Percentiles rank a stretch among this genome's conserved stretches.
These are phyloP conservation scores for Phaonia tiefii DNA, from an alignment of 2,888 invertebrate species.

Conservation along the genomic window DNA sequence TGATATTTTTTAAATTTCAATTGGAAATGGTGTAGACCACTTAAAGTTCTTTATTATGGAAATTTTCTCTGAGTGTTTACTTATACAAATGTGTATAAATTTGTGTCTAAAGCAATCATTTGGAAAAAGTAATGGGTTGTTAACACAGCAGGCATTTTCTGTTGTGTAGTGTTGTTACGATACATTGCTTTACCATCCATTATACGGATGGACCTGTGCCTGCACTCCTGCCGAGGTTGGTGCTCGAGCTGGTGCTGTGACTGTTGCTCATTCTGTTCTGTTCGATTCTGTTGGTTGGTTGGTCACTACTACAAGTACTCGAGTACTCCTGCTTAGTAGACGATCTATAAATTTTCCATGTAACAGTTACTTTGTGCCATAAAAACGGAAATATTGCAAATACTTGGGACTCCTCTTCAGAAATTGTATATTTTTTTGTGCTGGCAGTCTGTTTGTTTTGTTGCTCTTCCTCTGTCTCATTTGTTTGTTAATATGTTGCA, in stretches of 20 bases:
- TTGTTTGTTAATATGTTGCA: conserved; percentile 9
- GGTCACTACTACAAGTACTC: no score
- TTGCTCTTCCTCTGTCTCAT: conserved; percentile 4
- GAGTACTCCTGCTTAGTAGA: no score
- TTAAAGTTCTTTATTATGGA: no score
- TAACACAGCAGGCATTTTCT: conserved; percentile 57
- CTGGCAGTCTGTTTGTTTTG: not conserved
- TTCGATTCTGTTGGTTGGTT: not conserved
- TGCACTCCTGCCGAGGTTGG: not conserved
- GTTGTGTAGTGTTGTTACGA: not conserved
- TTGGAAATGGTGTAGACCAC: no score
- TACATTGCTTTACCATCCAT: no score
- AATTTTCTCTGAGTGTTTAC: no score
- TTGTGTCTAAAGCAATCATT: conserved; percentile 51
- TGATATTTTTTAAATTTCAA: not conserved
- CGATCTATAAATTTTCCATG: no score
- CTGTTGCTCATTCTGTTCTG: not conserved
- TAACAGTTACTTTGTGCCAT: conserved; percentile 40
- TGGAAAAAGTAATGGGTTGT: conserved; percentile 62
- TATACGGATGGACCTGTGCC: not conserved
- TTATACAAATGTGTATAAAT: conserved; percentile 8
- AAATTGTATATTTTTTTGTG: not conserved
- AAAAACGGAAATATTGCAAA: conserved; percentile 57
- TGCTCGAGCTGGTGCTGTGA: not conserved
- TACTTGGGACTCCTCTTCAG: conserved; percentile 38